Percentiles rank a stretch among this genome's conserved stretches.
Conservation (phyloP, 35 echinoderm and acorn worm genomes). For the Antedon bifida region DNA sequence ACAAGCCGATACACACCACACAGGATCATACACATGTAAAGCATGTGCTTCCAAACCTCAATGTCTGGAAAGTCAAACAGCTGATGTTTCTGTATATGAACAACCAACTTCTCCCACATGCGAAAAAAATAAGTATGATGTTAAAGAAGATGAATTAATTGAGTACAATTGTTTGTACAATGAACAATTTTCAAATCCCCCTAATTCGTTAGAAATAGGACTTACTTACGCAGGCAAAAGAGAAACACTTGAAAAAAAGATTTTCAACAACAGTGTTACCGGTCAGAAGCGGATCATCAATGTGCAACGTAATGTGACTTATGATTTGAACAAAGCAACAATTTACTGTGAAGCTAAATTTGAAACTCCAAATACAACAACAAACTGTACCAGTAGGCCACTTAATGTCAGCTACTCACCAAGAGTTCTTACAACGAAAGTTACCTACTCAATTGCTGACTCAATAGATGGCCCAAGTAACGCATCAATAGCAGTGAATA, state of each 20-base stretch:
- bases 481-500: neutral
- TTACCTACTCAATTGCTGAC: neutral
- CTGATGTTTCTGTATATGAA: neutral
- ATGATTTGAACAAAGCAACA: neutral
- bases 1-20: neutral
- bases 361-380: neutral
- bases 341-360: neutral
- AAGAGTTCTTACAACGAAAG: neutral
- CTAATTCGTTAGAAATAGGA: neutral
- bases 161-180: neutral
- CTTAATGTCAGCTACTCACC: neutral
- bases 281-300: too few relatives aligned
- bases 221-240: too few relatives aligned
- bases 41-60: neutral
- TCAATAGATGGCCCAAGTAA: neutral
- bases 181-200: neutral
- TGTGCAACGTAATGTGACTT: neutral
- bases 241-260: too few relatives aligned
- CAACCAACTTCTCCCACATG: neutral
- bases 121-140: neutral
- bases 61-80: neutral
- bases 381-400: neutral
- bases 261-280: too few relatives aligned
- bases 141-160: neutral
- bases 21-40: neutral